A percentile compares a stretch with the other conserved stretches of the same genome.
Evolutionary conservation across 2,113 vertebrate genomes (phyloP).

Genomic region (Cyanoramphus novaezelandiae): DNA sequence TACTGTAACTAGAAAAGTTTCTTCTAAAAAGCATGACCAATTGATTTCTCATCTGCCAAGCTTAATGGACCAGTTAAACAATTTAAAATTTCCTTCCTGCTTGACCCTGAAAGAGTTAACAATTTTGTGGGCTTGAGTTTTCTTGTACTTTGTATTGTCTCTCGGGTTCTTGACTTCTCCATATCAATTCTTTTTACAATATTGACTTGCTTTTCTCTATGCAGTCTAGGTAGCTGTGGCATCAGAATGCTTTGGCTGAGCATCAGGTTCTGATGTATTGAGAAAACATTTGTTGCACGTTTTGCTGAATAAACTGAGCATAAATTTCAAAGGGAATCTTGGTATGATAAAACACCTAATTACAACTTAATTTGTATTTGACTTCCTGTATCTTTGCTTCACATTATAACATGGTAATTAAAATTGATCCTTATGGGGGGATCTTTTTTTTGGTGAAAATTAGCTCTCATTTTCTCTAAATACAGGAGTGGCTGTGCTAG

Average conservation of each 20-base stretch:
- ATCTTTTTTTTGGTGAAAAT: slow-evolving; percentile 26
- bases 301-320: not conserved
- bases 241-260: not conserved
- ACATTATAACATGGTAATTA: slow-evolving; percentile 51
- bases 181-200: not conserved
- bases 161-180: not conserved
- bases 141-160: not conserved
- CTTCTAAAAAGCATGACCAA: not conserved
- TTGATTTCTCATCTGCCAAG: not conserved
- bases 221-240: not conserved
- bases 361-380: slow-evolving; percentile 66
- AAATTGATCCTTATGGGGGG: slow-evolving; percentile 35
- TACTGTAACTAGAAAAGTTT: not conserved
- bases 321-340: slow-evolving; percentile 36
- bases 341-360: slow-evolving; percentile 62
- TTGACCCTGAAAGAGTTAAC: not conserved
- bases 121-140: not conserved
- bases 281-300: not conserved
- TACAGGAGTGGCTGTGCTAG: not conserved
- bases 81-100: not conserved
- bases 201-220: not conserved
- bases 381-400: slow-evolving; percentile 61
- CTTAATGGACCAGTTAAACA: not conserved
- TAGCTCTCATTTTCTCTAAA: slow-evolving; percentile 42
- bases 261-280: not conserved